Evolutionary conservation across 35 echinoderm and acorn worm genomes (phyloP), one percentile per base, ranked within the genome.

Genomic region (Eucidaris tribuloides): DNA sequence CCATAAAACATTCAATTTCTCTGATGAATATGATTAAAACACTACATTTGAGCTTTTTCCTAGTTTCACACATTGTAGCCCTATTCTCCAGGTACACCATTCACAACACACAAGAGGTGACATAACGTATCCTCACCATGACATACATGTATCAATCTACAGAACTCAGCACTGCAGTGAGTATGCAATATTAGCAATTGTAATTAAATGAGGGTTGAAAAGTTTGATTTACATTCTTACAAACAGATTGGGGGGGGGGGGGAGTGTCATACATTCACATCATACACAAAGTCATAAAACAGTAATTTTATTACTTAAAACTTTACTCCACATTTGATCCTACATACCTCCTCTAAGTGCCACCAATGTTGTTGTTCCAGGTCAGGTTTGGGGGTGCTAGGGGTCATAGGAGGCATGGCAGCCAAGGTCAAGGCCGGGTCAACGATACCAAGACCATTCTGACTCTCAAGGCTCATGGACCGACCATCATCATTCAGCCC

Each of bases 321-420:
- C 25, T 18, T 58, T 58, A 58, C 18, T 20, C 54, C 64, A 70
- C 64, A n/a, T n/a, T 25, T 3, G 20, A 17, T 32, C n/a, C 11
- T 3, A 61, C 74, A 62, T 5, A 96, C 92, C 83, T 96, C 92
- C 46, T 96, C 92, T 17, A 96, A 58, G n/a, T 89, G 92, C 92
- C 92, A 96, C 92, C 92, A 96, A 42, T 90, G 83, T 48, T 93
- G 85, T 25, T 91, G 88, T 31, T 96, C 92, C 32, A 89, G 38
- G 31, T 90, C 87, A 5, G 62, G 22, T 35, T 76, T 83, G 20
- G 88, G 64, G 20, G 71, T 62, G 68, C 13, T 74, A n/a, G 68
- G 41, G 37, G 38, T 74, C 61, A 74, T 74, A n/a, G 68, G 41
- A n/a, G 38, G 38, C 61, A 74, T 74, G 1, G 68, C 24, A 20